Percentiles rank a stretch among this genome's conserved stretches.
phyloP scores from a whole-genome alignment of 2,797 vertebrate genomes.

The Benthosema pterotum region DNA sequence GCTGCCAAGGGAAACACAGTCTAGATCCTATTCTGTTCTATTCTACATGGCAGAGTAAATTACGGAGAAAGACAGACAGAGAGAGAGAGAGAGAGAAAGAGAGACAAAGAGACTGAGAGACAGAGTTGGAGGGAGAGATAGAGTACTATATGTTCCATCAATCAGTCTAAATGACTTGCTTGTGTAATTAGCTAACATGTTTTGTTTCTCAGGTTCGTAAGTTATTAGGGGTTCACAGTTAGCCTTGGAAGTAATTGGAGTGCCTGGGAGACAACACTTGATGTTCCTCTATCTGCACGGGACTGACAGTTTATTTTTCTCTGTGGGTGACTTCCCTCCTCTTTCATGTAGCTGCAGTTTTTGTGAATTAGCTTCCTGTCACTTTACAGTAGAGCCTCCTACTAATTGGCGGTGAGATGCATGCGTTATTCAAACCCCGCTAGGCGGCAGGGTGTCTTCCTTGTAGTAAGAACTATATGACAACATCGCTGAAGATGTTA shows the following conservation, averaged over 20 bases:
- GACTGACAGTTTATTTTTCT: slow-evolving; percentile 75
- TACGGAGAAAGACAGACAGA: neutral
- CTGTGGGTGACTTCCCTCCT: slow-evolving; percentile 70
- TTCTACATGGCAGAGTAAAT: slow-evolving; percentile 4
- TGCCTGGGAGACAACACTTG: slow-evolving; percentile 54
- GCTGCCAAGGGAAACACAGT: slow-evolving; percentile 68
- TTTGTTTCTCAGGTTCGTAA: slow-evolving; percentile 77
- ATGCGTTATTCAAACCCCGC: slow-evolving; percentile 72
- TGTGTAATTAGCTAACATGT: slow-evolving; percentile 82
- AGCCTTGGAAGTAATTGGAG: slow-evolving; percentile 81
- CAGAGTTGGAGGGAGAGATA: slow-evolving; percentile 29
- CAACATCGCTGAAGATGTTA: slow-evolving; percentile 71
- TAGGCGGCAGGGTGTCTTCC: slow-evolving; percentile 70
- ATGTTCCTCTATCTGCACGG: slow-evolving; percentile 63
- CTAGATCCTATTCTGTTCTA: slow-evolving; percentile 47
- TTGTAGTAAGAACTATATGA: slow-evolving; percentile 18
- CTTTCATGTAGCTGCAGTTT: slow-evolving; percentile 76
- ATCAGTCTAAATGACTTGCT: slow-evolving; percentile 80
- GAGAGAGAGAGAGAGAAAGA: slow-evolving; percentile 58
- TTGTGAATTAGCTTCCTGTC: slow-evolving; percentile 76
- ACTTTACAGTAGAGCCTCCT: slow-evolving; percentile 71
- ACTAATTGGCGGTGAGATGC: slow-evolving; percentile 77
- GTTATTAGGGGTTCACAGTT: slow-evolving; percentile 78
- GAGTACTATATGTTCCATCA: slow-evolving; percentile 73
- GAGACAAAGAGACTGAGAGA: slow-evolving; percentile 20